phyloP scores from a whole-genome alignment of 2,888 invertebrate genomes.

The Lathronympha strigana region DNA sequence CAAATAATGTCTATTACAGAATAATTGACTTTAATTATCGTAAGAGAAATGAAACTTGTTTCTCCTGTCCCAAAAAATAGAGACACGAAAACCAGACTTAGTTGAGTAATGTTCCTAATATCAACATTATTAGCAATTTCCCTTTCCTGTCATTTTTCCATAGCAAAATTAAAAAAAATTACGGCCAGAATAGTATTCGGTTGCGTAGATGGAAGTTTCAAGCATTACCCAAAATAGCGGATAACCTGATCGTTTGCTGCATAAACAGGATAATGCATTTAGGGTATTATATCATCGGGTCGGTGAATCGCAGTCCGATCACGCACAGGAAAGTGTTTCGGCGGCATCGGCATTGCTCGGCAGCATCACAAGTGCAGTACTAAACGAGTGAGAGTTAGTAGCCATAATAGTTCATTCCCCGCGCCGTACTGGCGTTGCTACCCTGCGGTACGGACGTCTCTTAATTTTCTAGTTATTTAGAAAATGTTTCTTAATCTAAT shows the following conservation, averaged over 20 bases:
- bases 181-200: not conserved
- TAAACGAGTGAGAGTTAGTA: constrained; percentile 78
- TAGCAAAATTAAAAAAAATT: not conserved
- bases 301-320: constrained; percentile 63
- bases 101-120: no score
- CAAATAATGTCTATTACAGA: no score
- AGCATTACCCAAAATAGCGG: constrained; percentile 6
- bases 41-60: not conserved
- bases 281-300: constrained; percentile 66
- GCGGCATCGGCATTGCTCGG: no score
- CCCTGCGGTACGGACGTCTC: not conserved
- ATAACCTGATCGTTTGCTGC: constrained; percentile 1
- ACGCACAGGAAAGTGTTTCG: constrained; percentile 80
- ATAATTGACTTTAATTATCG: not conserved
- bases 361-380: constrained; percentile 74
- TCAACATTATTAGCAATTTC: no score
- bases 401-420: constrained; percentile 76
- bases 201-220: not conserved
- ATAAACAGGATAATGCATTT: constrained; percentile 64
- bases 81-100: no score
- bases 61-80: not conserved
- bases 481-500: not conserved
- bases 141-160: no score
- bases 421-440: constrained; percentile 43
- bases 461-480: not conserved